Percentiles rank a stretch among this genome's conserved stretches.
phyloP scores from a whole-genome alignment of 2,888 invertebrate species.

The Ctenicera cuprea region DNA sequence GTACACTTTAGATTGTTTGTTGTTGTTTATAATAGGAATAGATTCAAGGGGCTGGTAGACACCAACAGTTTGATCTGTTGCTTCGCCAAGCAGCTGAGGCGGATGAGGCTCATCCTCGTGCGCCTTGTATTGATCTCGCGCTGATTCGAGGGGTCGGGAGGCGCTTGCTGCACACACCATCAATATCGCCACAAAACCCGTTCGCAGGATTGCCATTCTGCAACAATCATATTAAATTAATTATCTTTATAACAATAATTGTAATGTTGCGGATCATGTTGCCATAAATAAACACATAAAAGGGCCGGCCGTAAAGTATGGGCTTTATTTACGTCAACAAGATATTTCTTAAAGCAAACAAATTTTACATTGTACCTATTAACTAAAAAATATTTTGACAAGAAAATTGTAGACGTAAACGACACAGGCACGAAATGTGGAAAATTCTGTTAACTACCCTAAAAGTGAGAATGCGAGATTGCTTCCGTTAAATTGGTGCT shows the following conservation, averaged over 20 bases:
- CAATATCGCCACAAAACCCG: constrained; percentile 57
- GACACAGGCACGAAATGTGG: neutral
- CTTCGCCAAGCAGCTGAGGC: constrained; percentile 55
- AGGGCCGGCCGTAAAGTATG: no score
- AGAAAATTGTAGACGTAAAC: no score
- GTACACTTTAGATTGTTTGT: constrained; percentile 20
- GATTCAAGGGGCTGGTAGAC: constrained; percentile 10
- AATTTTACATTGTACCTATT: no score
- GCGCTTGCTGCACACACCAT: constrained; percentile 52
- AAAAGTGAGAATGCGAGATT: constrained; percentile 27
- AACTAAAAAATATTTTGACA: no score
- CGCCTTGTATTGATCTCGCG: constrained; percentile 60
- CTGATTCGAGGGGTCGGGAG: constrained; percentile 55
- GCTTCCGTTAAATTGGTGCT: constrained; percentile 30
- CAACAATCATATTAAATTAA: constrained; percentile 53
- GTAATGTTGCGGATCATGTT: neutral
- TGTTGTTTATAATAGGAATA: constrained; percentile 22
- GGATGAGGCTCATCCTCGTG: constrained; percentile 52
- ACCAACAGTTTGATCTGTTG: constrained; percentile 57
- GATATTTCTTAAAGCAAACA: no score
- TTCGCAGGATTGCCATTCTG: constrained; percentile 60
- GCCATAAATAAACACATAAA: no score
- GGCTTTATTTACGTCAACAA: no score
- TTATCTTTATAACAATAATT: neutral
- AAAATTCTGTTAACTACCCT: neutral